Base-by-base conservation (phyloP, 1,140 invertebrate genomes). In the Bilobella aurantiaca region DNA sequence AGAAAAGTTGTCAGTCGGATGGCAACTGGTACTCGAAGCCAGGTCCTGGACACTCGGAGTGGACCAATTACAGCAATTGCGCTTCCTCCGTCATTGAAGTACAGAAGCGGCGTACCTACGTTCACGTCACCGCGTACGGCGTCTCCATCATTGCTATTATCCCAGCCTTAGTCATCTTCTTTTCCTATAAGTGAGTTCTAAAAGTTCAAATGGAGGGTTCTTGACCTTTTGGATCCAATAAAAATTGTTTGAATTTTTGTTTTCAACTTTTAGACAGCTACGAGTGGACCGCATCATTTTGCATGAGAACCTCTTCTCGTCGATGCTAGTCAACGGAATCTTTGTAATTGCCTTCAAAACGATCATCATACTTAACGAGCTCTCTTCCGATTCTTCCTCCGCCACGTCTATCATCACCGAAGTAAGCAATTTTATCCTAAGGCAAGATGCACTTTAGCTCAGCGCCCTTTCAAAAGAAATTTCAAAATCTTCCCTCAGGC, bases 281-380 rank as follows among this genome's bases (percentile, higher is more conserved):
- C 71, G 79, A 71, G 78, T 79, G 2, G 74, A 78, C 32, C 66
- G 77, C 21, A 81, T 83, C 61, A 78, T 77, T 30, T 75, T 84
- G 21, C 82, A 84, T 72, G 75, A 79, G 57, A 80, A 84, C 70
- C 76, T 84, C 42, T 81, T 84, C 69, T 42, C 76, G 0, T 81
- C 81, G 0, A 78, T 83, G 30, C 71, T 83, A 1, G 27, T 81
- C 29, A 79, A 81, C 56, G 77, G 77, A 2, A 66, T 79, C 18
- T 65, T 76, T 14, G 73, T 78, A 21, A 77, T 79, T 30, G 68
- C 76, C 3, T 73, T 81, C 62, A 80, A 79, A 74, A 73, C 76
- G 16, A 60, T 77, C 23, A 71, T 81, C 28, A 74, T 82, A 3
- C 73, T 78, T 21, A 74, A 75, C 28, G 75, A 78, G 64, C 63